Evolutionary conservation across 2,797 vertebrate genomes (phyloP), one percentile per base, ranked within the genome.

Genomic region (Cyprinodon diabolis): DNA sequence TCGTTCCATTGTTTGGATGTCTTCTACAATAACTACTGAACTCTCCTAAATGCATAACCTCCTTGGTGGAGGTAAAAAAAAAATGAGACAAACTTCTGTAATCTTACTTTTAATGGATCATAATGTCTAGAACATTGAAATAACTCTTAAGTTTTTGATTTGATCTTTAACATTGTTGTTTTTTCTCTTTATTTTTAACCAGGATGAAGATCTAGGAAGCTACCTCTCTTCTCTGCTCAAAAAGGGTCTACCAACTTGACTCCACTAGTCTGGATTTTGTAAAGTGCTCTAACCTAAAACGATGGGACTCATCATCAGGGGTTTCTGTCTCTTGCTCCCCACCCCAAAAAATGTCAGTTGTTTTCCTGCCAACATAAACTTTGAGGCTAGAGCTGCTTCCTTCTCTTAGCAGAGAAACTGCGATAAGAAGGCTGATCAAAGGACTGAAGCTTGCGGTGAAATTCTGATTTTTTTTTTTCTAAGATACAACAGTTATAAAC

Each of bases 131-230:
- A 14, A 21, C 1, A 21, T n/a, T 9, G 6, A 6, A 3, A 19
- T n/a, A 10, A 40, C 40, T 21, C 10, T 52, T 15, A 43, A 37
- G 30, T 68, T 68, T 14, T 4, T 63, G 35, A 51, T 15, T 63
- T 55, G 10, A 17, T n/a, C 48, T 68, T 68, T 51, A 17, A 15
- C 10, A 12, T 47, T 51, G 30, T 51, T 51, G 25, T 52, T 45
- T 19, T 13, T 0, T 8, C 19, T 10, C 1, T 75, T 10, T 69
- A 4, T 57, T 8, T 65, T 13, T 47, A 0, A 30, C 1, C 30
- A 99, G 98, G 98, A 99, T 19, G 98, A 99, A 76, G 98, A 99
- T 15, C 90, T 99, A 71, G 98, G 98, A 30, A 99, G 98, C 90
- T 98, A 96, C 69, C 96, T 99, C 25, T 99, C 97, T 0, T 92